phyloP scores from a whole-genome alignment of 2,797 vertebrate species.

The Peromyscus attwateri region DNA sequence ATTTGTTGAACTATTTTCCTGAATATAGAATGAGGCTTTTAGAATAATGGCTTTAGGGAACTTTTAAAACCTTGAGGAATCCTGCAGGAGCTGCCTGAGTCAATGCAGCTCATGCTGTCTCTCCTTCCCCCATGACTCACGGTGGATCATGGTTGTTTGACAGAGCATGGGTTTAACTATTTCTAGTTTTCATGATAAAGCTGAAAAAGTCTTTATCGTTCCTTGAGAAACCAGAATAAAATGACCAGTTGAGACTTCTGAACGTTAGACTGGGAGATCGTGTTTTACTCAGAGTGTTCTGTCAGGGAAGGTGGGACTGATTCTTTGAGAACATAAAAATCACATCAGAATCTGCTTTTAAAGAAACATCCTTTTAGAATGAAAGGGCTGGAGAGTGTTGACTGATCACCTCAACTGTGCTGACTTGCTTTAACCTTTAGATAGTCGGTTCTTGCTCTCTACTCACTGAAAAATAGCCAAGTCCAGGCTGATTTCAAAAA shows the following conservation, averaged over 20 bases:
- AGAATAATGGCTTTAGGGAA: not conserved
- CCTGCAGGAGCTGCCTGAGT: not conserved
- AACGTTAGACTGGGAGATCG: slow-evolving; percentile 9
- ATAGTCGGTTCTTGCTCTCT: slow-evolving; percentile 45
- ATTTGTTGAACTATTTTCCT: not conserved
- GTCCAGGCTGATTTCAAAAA: not conserved
- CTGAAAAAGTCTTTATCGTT: slow-evolving; percentile 13
- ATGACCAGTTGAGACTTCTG: not conserved
- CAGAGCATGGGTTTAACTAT: slow-evolving; percentile 24
- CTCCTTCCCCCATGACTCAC: not conserved
- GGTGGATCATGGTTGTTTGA: slow-evolving; percentile 26
- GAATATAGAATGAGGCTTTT: slow-evolving; percentile 10
- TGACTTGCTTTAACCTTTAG: slow-evolving; percentile 58
- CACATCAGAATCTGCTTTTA: slow-evolving; percentile 42
- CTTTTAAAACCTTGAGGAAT: not conserved
- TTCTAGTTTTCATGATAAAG: slow-evolving; percentile 41
- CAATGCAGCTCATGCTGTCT: not conserved
- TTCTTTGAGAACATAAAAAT: slow-evolving; percentile 52
- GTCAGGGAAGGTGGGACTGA: not conserved
- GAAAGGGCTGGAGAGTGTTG: slow-evolving; percentile 37
- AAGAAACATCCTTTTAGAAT: slow-evolving; percentile 47
- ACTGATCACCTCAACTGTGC: slow-evolving; percentile 11
- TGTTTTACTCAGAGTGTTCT: not conserved
- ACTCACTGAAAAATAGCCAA: slow-evolving; percentile 56
- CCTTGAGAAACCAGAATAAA: slow-evolving; percentile 33